Percentiles rank a stretch among this genome's conserved stretches.
Evolutionary conservation across 2,797 vertebrate species (phyloP).

Genomic region (Dryobates pubescens): DNA sequence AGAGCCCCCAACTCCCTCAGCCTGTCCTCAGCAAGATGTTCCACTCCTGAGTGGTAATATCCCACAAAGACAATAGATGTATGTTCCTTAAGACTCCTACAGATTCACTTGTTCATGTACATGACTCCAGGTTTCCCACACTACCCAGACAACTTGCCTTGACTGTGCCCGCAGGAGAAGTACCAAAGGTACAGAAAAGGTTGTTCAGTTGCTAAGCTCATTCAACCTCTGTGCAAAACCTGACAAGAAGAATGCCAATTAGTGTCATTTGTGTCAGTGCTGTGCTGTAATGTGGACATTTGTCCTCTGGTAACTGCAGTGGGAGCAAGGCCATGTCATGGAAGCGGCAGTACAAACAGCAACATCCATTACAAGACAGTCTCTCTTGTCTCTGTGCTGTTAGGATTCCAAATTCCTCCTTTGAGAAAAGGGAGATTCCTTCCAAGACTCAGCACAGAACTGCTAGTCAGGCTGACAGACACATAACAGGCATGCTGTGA

Average conservation of each 20-base stretch:
- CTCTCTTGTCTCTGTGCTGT: background rate
- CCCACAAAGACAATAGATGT: accelerated
- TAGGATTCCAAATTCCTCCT: background rate
- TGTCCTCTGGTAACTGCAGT: background rate
- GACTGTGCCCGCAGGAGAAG: background rate
- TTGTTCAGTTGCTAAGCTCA: background rate
- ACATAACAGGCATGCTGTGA: background rate
- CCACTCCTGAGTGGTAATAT: background rate
- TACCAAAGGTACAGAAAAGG: background rate
- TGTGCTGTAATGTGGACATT: too few species aligned
- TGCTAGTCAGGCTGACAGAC: background rate
- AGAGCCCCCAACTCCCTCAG: too few species aligned
- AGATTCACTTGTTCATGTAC: background rate
- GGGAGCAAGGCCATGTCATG: background rate
- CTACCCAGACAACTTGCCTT: background rate
- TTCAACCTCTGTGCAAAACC: background rate
- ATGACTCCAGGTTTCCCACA: background rate
- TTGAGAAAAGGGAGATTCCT: background rate
- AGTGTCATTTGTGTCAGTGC: background rate
- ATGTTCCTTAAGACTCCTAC: background rate
- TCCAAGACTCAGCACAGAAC: too few species aligned
- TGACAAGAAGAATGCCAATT: background rate
- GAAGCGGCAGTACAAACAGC: background rate
- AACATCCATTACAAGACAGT: background rate
- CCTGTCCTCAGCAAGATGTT: too few species aligned